Evolutionary conservation across 1,140 invertebrate species (phyloP).

Genomic region (Chymomyza costata): DNA sequence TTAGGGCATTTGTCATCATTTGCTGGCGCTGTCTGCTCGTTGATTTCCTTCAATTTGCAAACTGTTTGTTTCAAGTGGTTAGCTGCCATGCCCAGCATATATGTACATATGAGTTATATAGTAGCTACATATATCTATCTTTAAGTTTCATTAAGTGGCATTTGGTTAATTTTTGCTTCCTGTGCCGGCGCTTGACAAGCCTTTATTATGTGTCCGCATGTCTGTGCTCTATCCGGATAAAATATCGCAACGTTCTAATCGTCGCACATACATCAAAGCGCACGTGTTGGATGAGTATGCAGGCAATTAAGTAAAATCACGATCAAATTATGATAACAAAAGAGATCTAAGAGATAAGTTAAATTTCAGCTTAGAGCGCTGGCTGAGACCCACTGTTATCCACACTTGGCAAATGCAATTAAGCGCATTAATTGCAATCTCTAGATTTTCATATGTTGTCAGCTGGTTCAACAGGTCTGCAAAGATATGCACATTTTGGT

Average conservation of each 20-base stretch:
- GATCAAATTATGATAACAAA: slow-evolving; percentile 59
- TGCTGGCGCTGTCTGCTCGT: slow-evolving; percentile 41
- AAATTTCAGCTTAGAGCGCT: too few species aligned
- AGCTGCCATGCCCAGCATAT: too few species aligned
- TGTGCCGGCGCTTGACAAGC: slow-evolving; percentile 1
- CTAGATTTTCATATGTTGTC: background rate
- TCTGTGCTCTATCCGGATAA: background rate
- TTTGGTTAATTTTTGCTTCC: slow-evolving; percentile 17
- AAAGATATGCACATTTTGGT: slow-evolving; percentile 29
- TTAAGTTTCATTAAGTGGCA: slow-evolving; percentile 47
- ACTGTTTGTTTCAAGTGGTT: slow-evolving; percentile 50
- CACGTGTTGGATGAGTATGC: slow-evolving; percentile 7
- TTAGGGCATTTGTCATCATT: slow-evolving; percentile 57
- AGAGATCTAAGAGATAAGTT: slow-evolving; percentile 8
- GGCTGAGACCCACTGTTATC: too few species aligned
- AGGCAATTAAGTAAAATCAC: slow-evolving; percentile 36
- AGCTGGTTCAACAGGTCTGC: slow-evolving; percentile 13
- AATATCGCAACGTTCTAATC: slow-evolving; percentile 44
- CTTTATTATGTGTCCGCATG: too few species aligned
- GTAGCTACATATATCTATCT: too few species aligned
- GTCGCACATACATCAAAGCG: slow-evolving; percentile 29
- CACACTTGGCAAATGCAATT: slow-evolving; percentile 48
- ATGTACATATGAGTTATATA: too few species aligned
- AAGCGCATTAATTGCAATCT: slow-evolving; percentile 54
- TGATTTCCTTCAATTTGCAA: slow-evolving; percentile 65